Evolutionary conservation across 1,140 invertebrate genomes (phyloP).

Genomic region (Sitophilus oryzae): DNA sequence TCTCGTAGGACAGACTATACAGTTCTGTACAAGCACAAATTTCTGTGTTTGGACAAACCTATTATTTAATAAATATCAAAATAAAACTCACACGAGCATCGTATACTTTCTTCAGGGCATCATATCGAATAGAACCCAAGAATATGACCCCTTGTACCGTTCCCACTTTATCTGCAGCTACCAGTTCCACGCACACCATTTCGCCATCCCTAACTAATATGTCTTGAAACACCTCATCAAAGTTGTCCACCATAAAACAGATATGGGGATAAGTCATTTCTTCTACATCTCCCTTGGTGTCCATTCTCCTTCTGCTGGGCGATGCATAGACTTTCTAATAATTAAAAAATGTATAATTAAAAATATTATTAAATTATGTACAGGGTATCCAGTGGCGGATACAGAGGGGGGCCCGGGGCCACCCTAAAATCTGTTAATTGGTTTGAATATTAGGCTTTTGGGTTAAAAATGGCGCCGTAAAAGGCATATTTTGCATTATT

Average conservation of each 20-base stretch:
- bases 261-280: slow-evolving; percentile 99
- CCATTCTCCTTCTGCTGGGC: slow-evolving; percentile 92
- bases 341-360: not conserved
- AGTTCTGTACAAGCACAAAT: no score
- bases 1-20: no score
- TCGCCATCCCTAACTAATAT: slow-evolving; percentile 94
- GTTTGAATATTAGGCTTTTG: no score
- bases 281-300: slow-evolving; percentile 95
- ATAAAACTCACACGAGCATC: slow-evolving; percentile 89
- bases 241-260: slow-evolving; percentile 98
- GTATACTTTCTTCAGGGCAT: slow-evolving; percentile 93
- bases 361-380: slow-evolving; percentile 46
- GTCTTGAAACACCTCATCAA: slow-evolving; percentile 97
- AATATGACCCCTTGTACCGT: slow-evolving; percentile 89
- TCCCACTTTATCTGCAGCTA: slow-evolving; percentile 80
- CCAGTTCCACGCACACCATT: slow-evolving; percentile 96
- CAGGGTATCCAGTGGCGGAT: no score
- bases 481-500: no score
- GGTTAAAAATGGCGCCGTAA: no score
- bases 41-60: no score
- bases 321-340: slow-evolving; percentile 80
- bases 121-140: slow-evolving; percentile 93
- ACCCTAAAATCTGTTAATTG: slow-evolving; percentile 71
- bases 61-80: no score
- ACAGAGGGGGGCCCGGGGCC: no score